Conservation (phyloP, 2,888 invertebrate genomes). For the Opisthograptis luteolata region DNA sequence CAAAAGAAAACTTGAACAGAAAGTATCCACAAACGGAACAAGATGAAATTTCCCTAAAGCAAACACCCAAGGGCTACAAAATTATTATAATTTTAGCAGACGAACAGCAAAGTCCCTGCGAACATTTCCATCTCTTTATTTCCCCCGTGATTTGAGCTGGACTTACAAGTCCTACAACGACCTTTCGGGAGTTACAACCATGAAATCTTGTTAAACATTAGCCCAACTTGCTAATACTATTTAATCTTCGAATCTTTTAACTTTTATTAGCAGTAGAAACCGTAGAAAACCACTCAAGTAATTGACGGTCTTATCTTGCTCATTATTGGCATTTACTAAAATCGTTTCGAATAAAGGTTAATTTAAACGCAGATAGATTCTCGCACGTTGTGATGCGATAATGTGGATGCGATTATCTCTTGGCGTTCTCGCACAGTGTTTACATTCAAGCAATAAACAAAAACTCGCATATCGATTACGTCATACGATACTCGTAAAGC, state of each 20-base stretch:
- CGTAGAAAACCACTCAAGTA: too few relatives aligned
- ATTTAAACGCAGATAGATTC: too few relatives aligned
- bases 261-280: constrained; percentile 46
- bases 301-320: too few relatives aligned
- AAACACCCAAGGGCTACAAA: constrained; percentile 39
- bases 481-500: too few relatives aligned
- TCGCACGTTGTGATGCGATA: too few relatives aligned
- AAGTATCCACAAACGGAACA: constrained; percentile 33
- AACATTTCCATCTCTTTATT: constrained; percentile 68
- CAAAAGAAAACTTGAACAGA: constrained; percentile 7
- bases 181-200: constrained; percentile 60
- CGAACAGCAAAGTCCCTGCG: constrained; percentile 51
- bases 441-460: too few relatives aligned
- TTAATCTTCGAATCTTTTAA: constrained; percentile 61
- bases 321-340: too few relatives aligned
- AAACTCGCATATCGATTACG: too few relatives aligned
- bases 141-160: constrained; percentile 62
- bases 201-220: constrained; percentile 61
- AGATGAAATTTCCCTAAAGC: constrained; percentile 27
- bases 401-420: too few relatives aligned
- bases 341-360: too few relatives aligned
- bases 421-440: too few relatives aligned
- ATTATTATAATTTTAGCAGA: constrained; percentile 51
- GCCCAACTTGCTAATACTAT: constrained; percentile 58
- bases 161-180: constrained; percentile 54